These are phyloP conservation scores for Phoenoteleia sp. DNA, from an alignment of 2,888 invertebrate species.

Conservation along the genomic window DNA sequence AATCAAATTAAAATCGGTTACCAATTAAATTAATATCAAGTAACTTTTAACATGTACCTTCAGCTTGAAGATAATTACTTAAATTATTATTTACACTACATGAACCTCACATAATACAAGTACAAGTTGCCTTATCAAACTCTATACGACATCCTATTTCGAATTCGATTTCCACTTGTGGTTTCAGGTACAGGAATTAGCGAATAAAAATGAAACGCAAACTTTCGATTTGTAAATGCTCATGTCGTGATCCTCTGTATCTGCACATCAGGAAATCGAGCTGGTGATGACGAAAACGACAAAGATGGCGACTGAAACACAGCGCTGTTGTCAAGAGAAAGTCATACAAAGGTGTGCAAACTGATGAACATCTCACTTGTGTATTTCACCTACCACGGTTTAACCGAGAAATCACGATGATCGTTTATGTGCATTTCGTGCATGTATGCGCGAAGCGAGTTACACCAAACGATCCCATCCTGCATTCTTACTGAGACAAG, in stretches of 20 bases:
- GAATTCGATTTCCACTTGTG: background rate
- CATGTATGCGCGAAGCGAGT: constrained; percentile 34
- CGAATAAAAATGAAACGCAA: constrained; percentile 33
- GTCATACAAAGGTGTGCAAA: constrained; percentile 76
- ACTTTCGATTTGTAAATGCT: constrained; percentile 61
- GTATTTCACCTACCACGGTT: constrained; percentile 61
- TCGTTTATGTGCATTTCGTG: constrained; percentile 34
- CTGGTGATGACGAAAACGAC: constrained; percentile 62
- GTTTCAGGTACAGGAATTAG: background rate
- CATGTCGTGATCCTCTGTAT: constrained; percentile 75
- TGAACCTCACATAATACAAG: no score
- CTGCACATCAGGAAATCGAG: constrained; percentile 80
- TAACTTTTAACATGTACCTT: no score
- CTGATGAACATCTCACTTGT: constrained; percentile 71
- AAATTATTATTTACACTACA: no score
- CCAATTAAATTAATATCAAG: no score
- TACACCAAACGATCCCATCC: constrained; percentile 63
- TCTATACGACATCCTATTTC: background rate
- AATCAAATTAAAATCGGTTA: no score
- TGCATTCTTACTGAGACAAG: constrained; percentile 62
- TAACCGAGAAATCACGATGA: constrained; percentile 65
- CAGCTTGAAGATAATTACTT: no score
- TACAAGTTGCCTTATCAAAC: background rate
- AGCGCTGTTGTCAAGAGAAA: constrained; percentile 77
- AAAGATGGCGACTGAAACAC: constrained; percentile 60